Evolutionary conservation across 2,113 vertebrate genomes (phyloP).

Genomic region (Prolemur simus): DNA sequence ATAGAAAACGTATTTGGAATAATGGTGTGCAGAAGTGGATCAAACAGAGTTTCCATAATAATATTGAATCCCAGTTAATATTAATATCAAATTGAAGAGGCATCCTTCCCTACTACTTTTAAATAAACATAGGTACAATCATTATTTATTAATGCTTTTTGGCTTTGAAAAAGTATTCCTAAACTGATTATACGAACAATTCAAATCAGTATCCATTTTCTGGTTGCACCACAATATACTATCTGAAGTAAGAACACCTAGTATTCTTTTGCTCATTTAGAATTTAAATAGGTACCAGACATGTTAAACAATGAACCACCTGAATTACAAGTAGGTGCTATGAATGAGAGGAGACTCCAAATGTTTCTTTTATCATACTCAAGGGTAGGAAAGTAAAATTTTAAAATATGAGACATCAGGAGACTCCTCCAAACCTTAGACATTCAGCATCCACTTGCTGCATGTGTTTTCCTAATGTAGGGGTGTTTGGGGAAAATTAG

Average conservation of each 20-base stretch:
- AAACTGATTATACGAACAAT: background rate
- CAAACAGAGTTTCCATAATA: background rate
- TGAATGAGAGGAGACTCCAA: conserved; percentile 44
- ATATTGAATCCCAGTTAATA: background rate
- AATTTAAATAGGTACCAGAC: conserved; percentile 49
- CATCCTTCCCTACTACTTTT: background rate
- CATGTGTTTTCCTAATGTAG: background rate
- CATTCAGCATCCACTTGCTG: background rate
- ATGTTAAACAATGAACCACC: conserved; percentile 25
- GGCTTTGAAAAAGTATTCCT: background rate
- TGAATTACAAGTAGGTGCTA: conserved; percentile 34
- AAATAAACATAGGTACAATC: background rate
- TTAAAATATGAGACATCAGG: background rate
- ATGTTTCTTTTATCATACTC: conserved; percentile 39
- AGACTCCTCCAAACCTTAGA: background rate
- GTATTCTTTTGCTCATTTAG: background rate
- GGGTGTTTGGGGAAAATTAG: background rate
- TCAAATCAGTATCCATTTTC: background rate
- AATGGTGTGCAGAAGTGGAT: background rate
- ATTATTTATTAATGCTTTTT: background rate
- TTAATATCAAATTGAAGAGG: background rate
- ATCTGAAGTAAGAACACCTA: conserved; percentile 38
- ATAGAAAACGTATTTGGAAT: background rate
- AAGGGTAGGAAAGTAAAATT: conserved; percentile 35
- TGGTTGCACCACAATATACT: background rate